Evolutionary conservation across 1,140 invertebrate genomes (phyloP), one percentile per base, ranked within the genome.

Genomic region (Meloidogyne floridensis): DNA sequence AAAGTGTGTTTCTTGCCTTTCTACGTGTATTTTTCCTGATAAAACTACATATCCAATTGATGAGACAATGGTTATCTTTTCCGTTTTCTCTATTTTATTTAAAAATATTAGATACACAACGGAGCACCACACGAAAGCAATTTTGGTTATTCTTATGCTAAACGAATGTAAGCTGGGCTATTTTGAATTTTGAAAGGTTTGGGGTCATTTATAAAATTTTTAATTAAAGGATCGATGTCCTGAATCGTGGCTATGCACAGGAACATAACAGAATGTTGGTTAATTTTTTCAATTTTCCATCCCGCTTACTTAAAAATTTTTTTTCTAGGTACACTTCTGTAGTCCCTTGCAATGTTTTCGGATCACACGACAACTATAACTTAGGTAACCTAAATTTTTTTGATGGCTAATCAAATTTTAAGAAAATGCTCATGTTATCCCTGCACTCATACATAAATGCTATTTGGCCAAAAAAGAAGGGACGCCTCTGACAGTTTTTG

Each of bases 1-100:
- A 81, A 99, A 98, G 92, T 95, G 98, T 43, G 94, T 99, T 0
- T 99, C 97, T 0, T 99, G 97, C 91, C 92, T 99, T 3, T 98
- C 97, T 0, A 99, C 97, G 0, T 99, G 97, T 88, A 98, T 99
- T 86, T 99, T 99, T 91, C 97, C 97, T 15, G 96, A 99, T 90
- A 97, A 98, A 91, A 98, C 96, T 7, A 93, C 93, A 13, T 99
- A 99, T 92, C 97, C 97, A 4, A 99, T 99, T 82, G 94, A 98
- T 91, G 97, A 99, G 92, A 95, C 94, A 11, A 98, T 98, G 96
- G 95, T 96, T 91, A 92, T 90, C 83, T 53, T 80, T 47, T 72
- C 15, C 7, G 5, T 8, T 6, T 13, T 32, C n/a, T 81, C 32
- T 32, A 32, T 32, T 32, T 42, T 18, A 47, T 53, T 69, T 6